Evolutionary conservation across 2,113 vertebrate genomes (phyloP).

Genomic region (Aythya baeri): DNA sequence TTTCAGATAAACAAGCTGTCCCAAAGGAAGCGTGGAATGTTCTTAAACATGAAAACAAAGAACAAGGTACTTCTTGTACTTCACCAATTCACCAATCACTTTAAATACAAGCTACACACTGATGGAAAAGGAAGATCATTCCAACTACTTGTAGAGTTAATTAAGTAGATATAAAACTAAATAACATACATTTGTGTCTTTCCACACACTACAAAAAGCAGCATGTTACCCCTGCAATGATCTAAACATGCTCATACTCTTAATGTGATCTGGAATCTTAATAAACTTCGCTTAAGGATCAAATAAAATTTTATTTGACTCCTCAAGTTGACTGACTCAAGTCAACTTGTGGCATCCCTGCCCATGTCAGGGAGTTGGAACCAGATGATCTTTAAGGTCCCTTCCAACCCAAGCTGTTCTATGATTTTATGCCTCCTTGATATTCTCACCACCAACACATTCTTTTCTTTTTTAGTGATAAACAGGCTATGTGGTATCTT

Average conservation of each 20-base stretch:
- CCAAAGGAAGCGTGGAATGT: background rate
- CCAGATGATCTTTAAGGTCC: no score
- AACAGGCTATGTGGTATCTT: background rate
- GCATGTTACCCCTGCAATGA: background rate
- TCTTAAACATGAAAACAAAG: background rate
- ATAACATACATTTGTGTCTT: background rate
- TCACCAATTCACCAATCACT: rapidly evolving
- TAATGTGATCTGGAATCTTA: background rate
- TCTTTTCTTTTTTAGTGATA: background rate
- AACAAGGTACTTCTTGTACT: background rate
- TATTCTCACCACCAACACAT: background rate
- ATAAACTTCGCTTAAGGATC: background rate
- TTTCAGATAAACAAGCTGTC: slow-evolving; percentile 5
- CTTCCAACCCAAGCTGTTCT: no score
- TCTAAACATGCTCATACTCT: background rate
- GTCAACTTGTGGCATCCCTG: no score
- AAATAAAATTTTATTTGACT: background rate
- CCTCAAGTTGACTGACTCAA: no score
- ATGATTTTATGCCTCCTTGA: rapidly evolving
- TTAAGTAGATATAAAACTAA: background rate
- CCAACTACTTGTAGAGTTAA: background rate
- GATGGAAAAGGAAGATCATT: background rate
- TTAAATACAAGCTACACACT: background rate
- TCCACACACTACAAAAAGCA: background rate
- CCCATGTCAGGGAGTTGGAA: no score